Evolutionary conservation across 2,888 invertebrate genomes (phyloP), one percentile per base, ranked within the genome.

Genomic region (Epistrophella euchroma): DNA sequence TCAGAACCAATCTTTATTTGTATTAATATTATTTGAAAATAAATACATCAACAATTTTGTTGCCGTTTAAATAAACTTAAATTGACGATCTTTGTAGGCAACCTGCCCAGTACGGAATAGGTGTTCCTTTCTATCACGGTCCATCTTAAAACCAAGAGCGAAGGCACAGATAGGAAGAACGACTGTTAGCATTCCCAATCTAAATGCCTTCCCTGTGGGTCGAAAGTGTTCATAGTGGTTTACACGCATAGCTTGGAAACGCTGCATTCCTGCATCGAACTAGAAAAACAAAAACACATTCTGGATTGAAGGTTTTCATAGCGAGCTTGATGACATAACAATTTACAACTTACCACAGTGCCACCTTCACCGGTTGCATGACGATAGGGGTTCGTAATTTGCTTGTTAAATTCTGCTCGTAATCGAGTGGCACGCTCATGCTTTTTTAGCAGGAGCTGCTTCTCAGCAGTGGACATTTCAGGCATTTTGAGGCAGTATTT

Each of bases 201-300:
- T 88, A 79, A 94, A 92, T 4, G 94, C 94, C 85, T 93, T 94
- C 1, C 93, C 92, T 35, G 94, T 95, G 0, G 96, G 95, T 90
- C 94, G 94, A 90, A 97, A 97, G 90, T 95, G 93, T 0, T 96
- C 95, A 87, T 93, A 94, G 68, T 94, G 92, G 9, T 94, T 94
- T 0, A 94, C 94, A 91, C 94, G 94, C 95, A 97, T 94, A 0
- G 97, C 94, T 90, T 95, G 93, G 90, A 94, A 97, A 71, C 96
- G 94, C 89, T 96, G 95, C 4, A 97, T 88, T 11, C 95, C 96
- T n/a, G 95, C 93, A 92, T 98, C 98, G 91, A 97, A 96, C 98
- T 98, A 92, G 94, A 94, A 74, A 45, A 88, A 89, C 0, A 89
- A 90, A 60, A 64, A 72, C 28, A 52, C 9, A 71, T 25, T 62